phyloP scores from a whole-genome alignment of 2,888 invertebrate genomes.

The Masnerella sp. region DNA sequence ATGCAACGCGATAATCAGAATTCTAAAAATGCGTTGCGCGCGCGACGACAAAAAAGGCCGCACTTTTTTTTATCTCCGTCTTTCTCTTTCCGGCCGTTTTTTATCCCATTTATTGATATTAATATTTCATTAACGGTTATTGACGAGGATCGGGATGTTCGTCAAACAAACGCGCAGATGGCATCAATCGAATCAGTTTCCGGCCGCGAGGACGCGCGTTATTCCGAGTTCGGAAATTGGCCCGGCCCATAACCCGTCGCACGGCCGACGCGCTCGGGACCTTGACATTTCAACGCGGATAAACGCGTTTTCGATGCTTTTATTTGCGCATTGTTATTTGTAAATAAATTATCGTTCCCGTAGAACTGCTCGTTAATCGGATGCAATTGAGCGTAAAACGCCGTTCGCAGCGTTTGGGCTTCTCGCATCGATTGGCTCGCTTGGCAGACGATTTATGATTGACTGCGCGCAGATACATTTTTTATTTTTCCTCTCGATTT shows the following conservation, averaged over 20 bases:
- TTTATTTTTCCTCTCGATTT: slow-evolving; percentile 22
- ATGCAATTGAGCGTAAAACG: slow-evolving; percentile 57
- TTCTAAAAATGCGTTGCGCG: slow-evolving; percentile 26
- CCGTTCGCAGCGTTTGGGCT: slow-evolving; percentile 27
- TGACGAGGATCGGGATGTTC: slow-evolving; percentile 8
- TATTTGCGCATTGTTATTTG: slow-evolving; percentile 50
- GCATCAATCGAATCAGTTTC: slow-evolving; percentile 26
- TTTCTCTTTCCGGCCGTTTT: neutral
- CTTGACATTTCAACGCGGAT: slow-evolving; percentile 59
- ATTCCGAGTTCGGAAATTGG: slow-evolving; percentile 36
- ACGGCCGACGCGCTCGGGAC: slow-evolving; percentile 40
- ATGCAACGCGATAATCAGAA: slow-evolving; percentile 31
- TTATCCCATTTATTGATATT: slow-evolving; percentile 5
- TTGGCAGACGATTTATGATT: slow-evolving; percentile 58
- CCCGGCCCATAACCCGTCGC: slow-evolving; percentile 47
- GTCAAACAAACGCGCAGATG: slow-evolving; percentile 26
- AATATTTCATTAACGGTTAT: slow-evolving; percentile 25
- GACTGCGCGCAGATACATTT: slow-evolving; percentile 38
- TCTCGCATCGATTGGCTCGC: slow-evolving; percentile 49
- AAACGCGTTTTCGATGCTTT: slow-evolving; percentile 50
- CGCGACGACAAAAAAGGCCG: slow-evolving; percentile 14
- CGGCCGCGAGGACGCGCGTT: slow-evolving; percentile 12
- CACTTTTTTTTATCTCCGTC: slow-evolving; percentile 6
- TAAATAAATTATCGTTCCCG: slow-evolving; percentile 56
- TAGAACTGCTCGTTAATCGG: slow-evolving; percentile 55